Conservation (phyloP, 2,797 vertebrate species). For the Epinephelus awoara region DNA sequence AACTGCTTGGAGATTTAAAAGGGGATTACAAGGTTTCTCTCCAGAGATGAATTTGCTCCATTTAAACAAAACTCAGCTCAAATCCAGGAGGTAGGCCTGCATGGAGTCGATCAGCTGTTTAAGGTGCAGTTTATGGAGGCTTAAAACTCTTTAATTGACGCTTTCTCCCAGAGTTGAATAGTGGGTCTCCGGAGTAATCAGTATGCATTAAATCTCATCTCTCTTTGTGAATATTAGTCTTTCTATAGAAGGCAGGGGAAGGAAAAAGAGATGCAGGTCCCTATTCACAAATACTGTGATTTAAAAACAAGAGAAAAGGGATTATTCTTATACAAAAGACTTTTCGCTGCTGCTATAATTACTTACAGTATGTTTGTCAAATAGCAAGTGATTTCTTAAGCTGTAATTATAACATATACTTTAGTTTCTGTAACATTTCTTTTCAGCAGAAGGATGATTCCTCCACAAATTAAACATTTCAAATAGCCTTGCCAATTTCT, state of each 20-base stretch:
- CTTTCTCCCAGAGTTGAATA: constrained; percentile 79
- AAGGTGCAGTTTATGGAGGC: constrained; percentile 84
- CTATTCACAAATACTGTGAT: constrained; percentile 71
- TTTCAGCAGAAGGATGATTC: constrained; percentile 58
- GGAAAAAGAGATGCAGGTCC: constrained; percentile 71
- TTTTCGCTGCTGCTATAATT: constrained; percentile 52
- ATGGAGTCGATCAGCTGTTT: constrained; percentile 78
- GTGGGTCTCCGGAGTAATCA: constrained; percentile 87
- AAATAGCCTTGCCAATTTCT: constrained; percentile 76
- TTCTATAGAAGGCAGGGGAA: constrained; percentile 69
- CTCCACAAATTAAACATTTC: constrained; percentile 83
- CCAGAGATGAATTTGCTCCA: constrained; percentile 81
- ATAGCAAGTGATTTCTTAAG: constrained; percentile 63
- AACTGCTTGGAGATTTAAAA: constrained; percentile 77
- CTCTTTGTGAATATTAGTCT: constrained; percentile 84
- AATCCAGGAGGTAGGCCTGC: constrained; percentile 67
- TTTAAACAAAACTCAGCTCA: constrained; percentile 80
- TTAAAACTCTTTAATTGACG: constrained; percentile 85
- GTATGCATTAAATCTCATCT: constrained; percentile 88
- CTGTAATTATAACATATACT: constrained; percentile 76
- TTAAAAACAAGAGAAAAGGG: constrained; percentile 64
- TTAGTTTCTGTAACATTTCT: constrained; percentile 59
- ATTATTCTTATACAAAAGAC: constrained; percentile 51
- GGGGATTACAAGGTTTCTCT: constrained; percentile 77
- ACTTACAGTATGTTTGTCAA: constrained; percentile 67